Base-by-base conservation (phyloP, 2,888 invertebrate species). In the Tolmerus cingulatus region DNA sequence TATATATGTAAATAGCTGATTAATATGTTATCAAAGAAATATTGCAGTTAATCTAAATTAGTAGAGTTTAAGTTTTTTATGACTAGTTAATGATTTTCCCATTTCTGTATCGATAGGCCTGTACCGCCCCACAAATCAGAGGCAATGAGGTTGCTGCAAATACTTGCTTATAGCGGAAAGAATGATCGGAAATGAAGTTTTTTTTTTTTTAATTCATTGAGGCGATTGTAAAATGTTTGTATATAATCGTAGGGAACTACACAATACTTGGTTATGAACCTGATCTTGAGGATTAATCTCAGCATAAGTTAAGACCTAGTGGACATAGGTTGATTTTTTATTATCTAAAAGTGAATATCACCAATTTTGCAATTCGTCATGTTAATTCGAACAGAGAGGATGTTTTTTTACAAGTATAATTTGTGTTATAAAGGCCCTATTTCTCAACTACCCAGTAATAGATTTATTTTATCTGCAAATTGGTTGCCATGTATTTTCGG, bases 1-100 rank as follows among this genome's bases (percentile, higher is more conserved):
- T 82, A 82, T 82, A 85, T 85, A 85, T 85, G 85, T 85, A 85
- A 85, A 85, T 85, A 85, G 74, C 37, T 37, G 81, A 81, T 27
- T 37, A 74, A 85, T 84, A 66, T 85, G 74, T 85, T 85, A 74
- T 74, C 74, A 74, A 43, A 46, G 16, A 27, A 85, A 43, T 74
- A 85, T 74, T 30, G 74, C 43, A 46, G 74, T 85, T 85, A 82
- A 66, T 57, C 55, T 82, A 82, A 51, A 57, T 82, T 82, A 79
- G 79, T 79, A 79, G 46, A 79, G 27, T 30, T 57, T 82, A 82
- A 82, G 82, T 82, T 82, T 82, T 76, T 82, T 82, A 82, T 82
- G 57, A 82, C 37, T 82, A 82, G 55, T 57, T 37, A 82, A 82
- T 66, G 23, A 82, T 57, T 66, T 55, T 82, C 66, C 66, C 82